Base-by-base conservation (phyloP, 2,113 vertebrate genomes). In the Prolemur simus region DNA sequence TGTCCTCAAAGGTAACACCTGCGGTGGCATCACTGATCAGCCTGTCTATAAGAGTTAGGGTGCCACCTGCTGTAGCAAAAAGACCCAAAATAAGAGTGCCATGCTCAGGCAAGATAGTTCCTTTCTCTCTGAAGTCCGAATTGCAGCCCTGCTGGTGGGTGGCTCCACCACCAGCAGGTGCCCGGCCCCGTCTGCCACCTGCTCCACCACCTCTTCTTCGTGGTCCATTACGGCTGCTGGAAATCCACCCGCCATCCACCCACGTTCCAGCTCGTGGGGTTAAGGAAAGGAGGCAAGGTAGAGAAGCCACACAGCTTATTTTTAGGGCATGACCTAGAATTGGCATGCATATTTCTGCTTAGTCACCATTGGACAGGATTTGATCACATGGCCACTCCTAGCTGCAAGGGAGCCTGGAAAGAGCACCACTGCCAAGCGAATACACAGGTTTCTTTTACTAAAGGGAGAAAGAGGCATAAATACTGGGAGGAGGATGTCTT, bases 21-120 rank as follows among this genome's bases (percentile, higher is more conserved):
- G 4, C 2, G 47, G 15, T 6, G 17, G 39, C 17, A 20, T 27
- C 14, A 6, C n/a, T 27, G 17, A 21, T 13, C 64, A 83, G 7
- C 20, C 39, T 34, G 4, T 3, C 20, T 64, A 49, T 39, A 49
- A 21, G 4, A 52, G 18, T 52, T 18, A 18, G 15, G 6, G 45
- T 23, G 42, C 10, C 25, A 17, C 8, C 34, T 42, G 47, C 54
- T 29, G 3, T 29, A 12, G n/a, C 32, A 47, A 39, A 52, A 87
- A 34, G 10, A 42, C 8, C n/a, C 37, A 1, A 71, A 29, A 29
- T 21, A 56, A 37, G n/a, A 68, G 21, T 54, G 18, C 2, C 10
- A 0, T 39, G 29, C 18, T 76, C n/a, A 11, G 8, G 49, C 12
- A 7, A 45, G 17, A 27, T 0, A 4, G 5, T 4, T 54, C 10